A percentile compares a stretch with the other conserved stretches of the same genome.
These are phyloP conservation scores for Gracilinanus agilis DNA, from an alignment of 2,113 vertebrate species.

Conservation along the genomic window DNA sequence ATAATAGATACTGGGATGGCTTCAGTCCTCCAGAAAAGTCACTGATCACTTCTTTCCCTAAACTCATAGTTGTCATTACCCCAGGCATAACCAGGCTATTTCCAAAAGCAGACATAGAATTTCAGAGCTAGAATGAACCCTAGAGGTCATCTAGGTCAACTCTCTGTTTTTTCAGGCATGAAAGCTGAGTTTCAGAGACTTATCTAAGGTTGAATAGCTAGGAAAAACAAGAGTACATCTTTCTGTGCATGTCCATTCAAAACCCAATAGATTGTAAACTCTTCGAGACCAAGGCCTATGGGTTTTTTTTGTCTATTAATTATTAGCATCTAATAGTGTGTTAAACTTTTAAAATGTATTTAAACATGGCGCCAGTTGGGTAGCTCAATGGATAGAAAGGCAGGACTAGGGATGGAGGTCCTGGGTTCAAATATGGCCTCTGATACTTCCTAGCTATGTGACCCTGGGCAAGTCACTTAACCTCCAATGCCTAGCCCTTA, in stretches of 20 bases:
- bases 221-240: background rate
- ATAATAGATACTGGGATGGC: background rate
- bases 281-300: background rate
- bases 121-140: background rate
- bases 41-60: background rate
- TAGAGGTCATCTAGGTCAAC: background rate
- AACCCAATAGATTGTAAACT: background rate
- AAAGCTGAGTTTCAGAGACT: rapidly evolving
- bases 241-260: background rate
- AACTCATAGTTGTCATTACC: background rate
- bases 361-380: no score
- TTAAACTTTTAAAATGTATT: background rate
- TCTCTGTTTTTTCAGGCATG: background rate
- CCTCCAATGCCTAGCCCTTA: no score
- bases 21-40: conserved; percentile 7
- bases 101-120: background rate
- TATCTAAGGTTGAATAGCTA: background rate
- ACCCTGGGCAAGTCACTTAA: no score
- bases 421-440: no score
- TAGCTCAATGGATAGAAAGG: no score
- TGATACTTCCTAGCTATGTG: no score
- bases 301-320: background rate
- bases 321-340: background rate
- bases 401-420: no score
- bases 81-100: background rate